A percentile compares a stretch with the other conserved stretches of the same genome.
phyloP scores from a whole-genome alignment of 2,113 vertebrate species.

The Ellobius talpinus region DNA sequence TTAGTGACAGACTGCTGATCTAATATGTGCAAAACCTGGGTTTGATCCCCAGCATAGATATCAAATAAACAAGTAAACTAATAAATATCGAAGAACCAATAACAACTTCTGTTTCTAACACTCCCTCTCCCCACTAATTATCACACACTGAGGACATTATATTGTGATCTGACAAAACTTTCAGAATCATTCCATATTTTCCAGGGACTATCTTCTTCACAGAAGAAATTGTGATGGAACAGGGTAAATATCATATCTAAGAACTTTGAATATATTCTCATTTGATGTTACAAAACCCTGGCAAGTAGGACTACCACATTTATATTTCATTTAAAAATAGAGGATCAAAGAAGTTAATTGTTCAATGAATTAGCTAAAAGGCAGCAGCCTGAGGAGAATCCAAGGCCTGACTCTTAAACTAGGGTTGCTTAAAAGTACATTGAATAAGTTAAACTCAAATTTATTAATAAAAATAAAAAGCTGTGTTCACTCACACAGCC shows the following conservation, averaged over 20 bases:
- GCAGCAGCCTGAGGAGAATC: background rate
- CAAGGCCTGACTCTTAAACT: background rate
- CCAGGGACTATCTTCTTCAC: background rate
- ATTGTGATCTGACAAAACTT: background rate
- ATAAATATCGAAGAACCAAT: background rate
- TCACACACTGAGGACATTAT: background rate
- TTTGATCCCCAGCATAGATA: background rate
- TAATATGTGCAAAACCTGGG: background rate
- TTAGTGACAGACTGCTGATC: background rate
- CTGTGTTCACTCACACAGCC: too few relatives aligned
- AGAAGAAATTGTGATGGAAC: background rate
- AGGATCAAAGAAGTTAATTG: background rate
- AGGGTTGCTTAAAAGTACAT: background rate
- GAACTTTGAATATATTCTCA: background rate
- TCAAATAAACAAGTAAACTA: background rate
- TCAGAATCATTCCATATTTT: background rate
- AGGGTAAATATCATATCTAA: background rate
- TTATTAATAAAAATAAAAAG: background rate
- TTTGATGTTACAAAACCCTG: background rate
- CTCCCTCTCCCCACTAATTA: background rate
- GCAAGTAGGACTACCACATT: background rate
- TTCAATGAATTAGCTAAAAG: background rate
- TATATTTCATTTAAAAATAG: background rate
- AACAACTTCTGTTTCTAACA: background rate
- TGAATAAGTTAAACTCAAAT: background rate